A percentile compares a stretch with the other conserved stretches of the same genome.
These are phyloP conservation scores for Ametastegia equiseti DNA, from an alignment of 2,888 invertebrate genomes.

Conservation along the genomic window DNA sequence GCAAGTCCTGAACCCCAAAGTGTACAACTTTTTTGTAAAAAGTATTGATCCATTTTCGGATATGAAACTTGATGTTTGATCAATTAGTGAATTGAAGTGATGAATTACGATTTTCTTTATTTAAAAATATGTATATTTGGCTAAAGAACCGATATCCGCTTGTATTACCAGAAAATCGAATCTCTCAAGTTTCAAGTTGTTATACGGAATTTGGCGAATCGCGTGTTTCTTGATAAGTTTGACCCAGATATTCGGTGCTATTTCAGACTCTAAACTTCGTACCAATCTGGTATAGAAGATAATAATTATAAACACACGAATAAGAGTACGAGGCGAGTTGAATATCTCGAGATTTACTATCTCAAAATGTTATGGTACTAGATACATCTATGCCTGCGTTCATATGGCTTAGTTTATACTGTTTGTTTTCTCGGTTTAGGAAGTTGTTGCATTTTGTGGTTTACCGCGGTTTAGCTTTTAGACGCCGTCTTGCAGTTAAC, in stretches of 20 bases:
- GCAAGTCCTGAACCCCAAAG: no score
- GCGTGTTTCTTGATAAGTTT: slow-evolving; percentile 5
- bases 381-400: no score
- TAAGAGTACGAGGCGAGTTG: not conserved
- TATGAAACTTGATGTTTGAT: no score
- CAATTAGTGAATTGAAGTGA: no score
- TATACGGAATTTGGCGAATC: not conserved
- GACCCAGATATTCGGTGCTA: slow-evolving; percentile 32
- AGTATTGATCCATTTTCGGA: no score
- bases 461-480: slow-evolving; percentile 8
- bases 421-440: slow-evolving; percentile 1
- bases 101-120: no score
- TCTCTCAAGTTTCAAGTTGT: not conserved
- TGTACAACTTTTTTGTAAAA: no score
- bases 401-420: not conserved
- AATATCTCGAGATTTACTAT: slow-evolving; percentile 17
- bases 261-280: not conserved
- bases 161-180: not conserved
- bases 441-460: slow-evolving; percentile 33
- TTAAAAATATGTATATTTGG: no score
- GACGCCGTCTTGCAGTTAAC: slow-evolving; percentile 31
- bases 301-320: slow-evolving; percentile 1
- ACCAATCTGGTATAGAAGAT: slow-evolving; percentile 13
- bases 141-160: not conserved
- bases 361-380: not conserved